phyloP scores from a whole-genome alignment of 2,888 invertebrate genomes.

The Cryptocheilus praepositus region DNA sequence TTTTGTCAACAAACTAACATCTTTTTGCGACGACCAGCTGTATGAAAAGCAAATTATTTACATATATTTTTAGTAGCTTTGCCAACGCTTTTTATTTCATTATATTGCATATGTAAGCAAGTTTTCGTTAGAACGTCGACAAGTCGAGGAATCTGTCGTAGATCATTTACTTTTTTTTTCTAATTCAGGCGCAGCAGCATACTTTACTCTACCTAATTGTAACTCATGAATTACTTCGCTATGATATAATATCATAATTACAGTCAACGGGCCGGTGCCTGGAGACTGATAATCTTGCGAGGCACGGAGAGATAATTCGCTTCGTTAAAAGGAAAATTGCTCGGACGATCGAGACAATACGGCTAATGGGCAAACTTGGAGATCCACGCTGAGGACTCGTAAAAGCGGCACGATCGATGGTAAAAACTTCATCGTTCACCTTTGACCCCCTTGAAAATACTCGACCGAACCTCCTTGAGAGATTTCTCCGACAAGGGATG shows the following conservation, averaged over 20 bases:
- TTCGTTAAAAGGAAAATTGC: slow-evolving; percentile 47
- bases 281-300: slow-evolving; percentile 49
- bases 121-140: too few species aligned
- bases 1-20: too few species aligned
- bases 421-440: slow-evolving; percentile 58
- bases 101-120: too few species aligned
- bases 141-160: too few species aligned
- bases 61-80: too few species aligned
- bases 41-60: too few species aligned
- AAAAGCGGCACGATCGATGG: slow-evolving; percentile 32
- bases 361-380: slow-evolving; percentile 56
- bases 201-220: slow-evolving; percentile 14
- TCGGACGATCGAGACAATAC: slow-evolving; percentile 57
- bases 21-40: too few species aligned
- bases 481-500: not conserved
- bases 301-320: slow-evolving; percentile 37
- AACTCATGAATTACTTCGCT: slow-evolving; percentile 14
- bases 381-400: slow-evolving; percentile 25
- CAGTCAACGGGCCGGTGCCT: too few species aligned
- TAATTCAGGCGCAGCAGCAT: not conserved
- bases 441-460: slow-evolving; percentile 39
- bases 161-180: too few species aligned
- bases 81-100: too few species aligned
- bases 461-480: too few species aligned
- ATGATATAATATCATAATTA: too few species aligned